A percentile compares a stretch with the other conserved stretches of the same genome.
Conservation (phyloP, 2,888 invertebrate genomes). For the Platerodrilus igneus region DNA sequence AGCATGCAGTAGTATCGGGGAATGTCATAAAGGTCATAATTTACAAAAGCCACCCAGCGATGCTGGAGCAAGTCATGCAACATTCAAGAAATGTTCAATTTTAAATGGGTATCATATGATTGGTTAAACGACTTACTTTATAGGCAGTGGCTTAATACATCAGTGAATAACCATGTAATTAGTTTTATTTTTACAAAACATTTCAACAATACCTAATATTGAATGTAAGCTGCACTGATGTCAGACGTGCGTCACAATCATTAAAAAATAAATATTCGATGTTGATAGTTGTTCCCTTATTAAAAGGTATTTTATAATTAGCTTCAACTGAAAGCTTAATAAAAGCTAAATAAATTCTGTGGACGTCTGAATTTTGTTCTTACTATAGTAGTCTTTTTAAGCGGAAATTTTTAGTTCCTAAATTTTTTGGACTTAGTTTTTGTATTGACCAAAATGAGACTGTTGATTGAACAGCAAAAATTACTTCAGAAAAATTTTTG, state of each 20-base stretch:
- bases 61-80: conserved; percentile 39
- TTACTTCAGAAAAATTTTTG: too few relatives aligned
- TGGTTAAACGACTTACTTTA: conserved; percentile 14
- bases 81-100: conserved; percentile 37
- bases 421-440: too few relatives aligned
- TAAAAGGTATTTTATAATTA: too few relatives aligned
- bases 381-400: too few relatives aligned
- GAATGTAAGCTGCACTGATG: conserved; percentile 30
- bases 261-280: too few relatives aligned
- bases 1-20: conserved; percentile 20
- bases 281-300: too few relatives aligned
- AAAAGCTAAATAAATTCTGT: too few relatives aligned
- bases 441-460: too few relatives aligned
- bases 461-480: too few relatives aligned
- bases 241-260: conserved; percentile 33
- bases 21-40: conserved; percentile 33
- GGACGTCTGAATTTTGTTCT: too few relatives aligned
- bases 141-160: conserved; percentile 31
- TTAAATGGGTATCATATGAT: conserved; percentile 26
- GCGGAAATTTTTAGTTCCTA: too few relatives aligned
- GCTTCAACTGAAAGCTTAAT: too few relatives aligned
- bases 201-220: conserved; percentile 33
- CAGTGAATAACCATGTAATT: conserved; percentile 32
- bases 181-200: conserved; percentile 38
- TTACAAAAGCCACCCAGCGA: conserved; percentile 35